Conservation (phyloP, 2,113 vertebrate genomes). For the Coptodon rendalli region DNA sequence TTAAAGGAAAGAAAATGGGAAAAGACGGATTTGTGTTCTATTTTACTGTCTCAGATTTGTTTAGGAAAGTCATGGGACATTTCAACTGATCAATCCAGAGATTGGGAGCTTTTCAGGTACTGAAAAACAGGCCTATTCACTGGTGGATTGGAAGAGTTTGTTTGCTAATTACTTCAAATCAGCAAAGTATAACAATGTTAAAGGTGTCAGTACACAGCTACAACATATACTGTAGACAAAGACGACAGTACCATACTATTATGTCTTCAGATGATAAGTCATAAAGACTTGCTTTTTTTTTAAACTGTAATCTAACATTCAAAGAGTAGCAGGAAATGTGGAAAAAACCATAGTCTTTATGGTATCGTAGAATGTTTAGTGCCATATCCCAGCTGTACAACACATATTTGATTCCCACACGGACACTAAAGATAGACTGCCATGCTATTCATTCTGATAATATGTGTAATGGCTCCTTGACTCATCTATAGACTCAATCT, state of each 20-base stretch:
- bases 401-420: slow-evolving; percentile 8
- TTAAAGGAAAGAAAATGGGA: neutral
- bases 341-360: neutral
- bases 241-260: neutral
- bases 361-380: neutral
- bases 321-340: neutral
- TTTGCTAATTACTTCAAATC: neutral
- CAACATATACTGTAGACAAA: neutral
- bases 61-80: neutral
- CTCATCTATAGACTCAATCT: slow-evolving; percentile 23
- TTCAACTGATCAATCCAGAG: neutral
- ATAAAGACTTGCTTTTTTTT: neutral
- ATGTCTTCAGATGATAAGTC: neutral
- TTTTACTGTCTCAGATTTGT: neutral
- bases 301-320: neutral
- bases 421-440: slow-evolving; percentile 1
- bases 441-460: slow-evolving; percentile 13
- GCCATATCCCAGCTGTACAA: neutral
- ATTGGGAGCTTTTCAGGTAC: neutral
- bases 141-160: neutral
- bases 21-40: neutral
- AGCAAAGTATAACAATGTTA: neutral
- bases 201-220: neutral
- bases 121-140: neutral
- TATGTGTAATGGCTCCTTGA: slow-evolving; percentile 17